Evolutionary conservation across 2,888 invertebrate genomes (phyloP), one percentile per base, ranked within the genome.

Genomic region (Achlya flavicornis): DNA sequence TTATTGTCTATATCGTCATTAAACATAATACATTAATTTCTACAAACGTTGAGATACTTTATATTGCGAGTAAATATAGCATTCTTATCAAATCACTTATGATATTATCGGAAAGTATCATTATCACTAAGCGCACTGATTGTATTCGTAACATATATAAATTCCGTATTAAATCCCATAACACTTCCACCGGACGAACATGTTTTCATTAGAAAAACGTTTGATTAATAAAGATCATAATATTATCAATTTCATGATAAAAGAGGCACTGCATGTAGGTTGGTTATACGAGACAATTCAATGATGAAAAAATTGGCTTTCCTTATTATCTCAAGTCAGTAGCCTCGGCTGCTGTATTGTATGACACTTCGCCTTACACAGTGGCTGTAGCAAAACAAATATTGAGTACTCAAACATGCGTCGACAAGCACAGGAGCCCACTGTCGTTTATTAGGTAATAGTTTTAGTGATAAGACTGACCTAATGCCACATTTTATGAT

Each of bases 161-260:
- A 19, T 8, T 7, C 53, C 19, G 8, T 19, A 53, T 16, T 48
- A 16, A 14, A 6, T 48, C 48, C 7, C 6, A 0, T 8, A 5
- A 53, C 10, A 19, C 3, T 7, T 53, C n/a, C 3, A n/a, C 6
- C 10, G 14, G 19, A 16, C 19, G 7, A 53, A 53, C 19, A 10
- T 16, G 53, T 53, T 1, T 53, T 16, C 10, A 19, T 19, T 19
- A 53, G 53, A 53, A 19, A 53, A 53, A 19, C 19, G 5, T 10
- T 19, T 19, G 19, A 53, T 35, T n/a, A n/a, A 4, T 10, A 53
- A n/a, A 53, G 19, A 53, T 53, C 16, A 53, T n/a, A 19, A 8
- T 19, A 53, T 53, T 53, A 53, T 53, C 53, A 53, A 53, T 53
- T 53, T 53, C 6, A 53, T 53, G 53, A 53, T 53, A 53, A 53